Evolutionary conservation across 2,888 invertebrate species (phyloP).

Genomic region (Flexamia atlantica): DNA sequence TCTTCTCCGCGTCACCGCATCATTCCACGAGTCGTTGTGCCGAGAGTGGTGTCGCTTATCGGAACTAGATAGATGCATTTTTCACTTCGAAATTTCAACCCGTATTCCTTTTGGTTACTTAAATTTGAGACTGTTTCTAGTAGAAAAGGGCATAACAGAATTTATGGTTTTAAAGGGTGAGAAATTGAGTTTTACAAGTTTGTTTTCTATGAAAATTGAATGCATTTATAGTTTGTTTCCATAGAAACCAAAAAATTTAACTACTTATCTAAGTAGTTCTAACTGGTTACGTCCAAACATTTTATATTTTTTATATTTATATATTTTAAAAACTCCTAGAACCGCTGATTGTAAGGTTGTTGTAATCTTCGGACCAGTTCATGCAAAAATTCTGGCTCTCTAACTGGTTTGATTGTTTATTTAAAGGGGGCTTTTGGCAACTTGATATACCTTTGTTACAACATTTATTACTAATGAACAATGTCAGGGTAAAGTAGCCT

Average conservation of each 20-base stretch:
- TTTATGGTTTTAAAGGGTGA: neutral
- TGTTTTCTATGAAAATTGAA: neutral
- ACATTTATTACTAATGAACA: too few species aligned
- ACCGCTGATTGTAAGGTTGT: too few species aligned
- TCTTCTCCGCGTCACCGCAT: neutral
- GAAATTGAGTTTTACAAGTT: neutral
- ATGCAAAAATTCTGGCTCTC: too few species aligned
- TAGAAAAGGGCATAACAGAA: neutral
- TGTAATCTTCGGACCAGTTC: too few species aligned
- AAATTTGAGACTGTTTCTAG: neutral
- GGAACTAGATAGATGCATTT: constrained; percentile 4
- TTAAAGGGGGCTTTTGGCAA: too few species aligned
- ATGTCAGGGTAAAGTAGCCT: too few species aligned
- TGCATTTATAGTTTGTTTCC: neutral
- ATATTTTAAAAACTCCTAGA: too few species aligned
- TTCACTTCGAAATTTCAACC: neutral
- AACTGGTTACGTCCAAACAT: too few species aligned
- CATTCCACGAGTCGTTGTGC: neutral
- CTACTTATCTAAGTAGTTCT: too few species aligned
- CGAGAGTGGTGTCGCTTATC: neutral
- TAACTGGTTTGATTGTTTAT: too few species aligned
- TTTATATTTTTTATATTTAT: too few species aligned
- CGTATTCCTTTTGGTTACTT: neutral
- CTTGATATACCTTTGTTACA: too few species aligned
- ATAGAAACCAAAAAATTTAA: neutral